Evolutionary conservation across 2,888 invertebrate species (phyloP), one percentile per base, ranked within the genome.

Genomic region (Apamea epomidion): DNA sequence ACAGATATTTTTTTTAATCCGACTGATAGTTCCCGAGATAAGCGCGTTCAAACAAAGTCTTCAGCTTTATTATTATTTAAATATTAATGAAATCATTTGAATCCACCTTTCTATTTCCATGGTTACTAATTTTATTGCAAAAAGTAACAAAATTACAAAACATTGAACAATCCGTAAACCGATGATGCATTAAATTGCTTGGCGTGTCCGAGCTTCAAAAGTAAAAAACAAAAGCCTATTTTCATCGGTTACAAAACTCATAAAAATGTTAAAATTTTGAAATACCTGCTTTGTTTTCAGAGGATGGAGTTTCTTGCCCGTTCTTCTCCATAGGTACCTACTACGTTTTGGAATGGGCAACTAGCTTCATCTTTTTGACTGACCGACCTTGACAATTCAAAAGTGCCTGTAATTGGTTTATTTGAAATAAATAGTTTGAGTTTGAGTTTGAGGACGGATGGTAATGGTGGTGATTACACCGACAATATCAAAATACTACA

Each of bases 181-280:
- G 51, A n/a, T 32, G 60, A 32, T 72, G 80, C 80, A 60, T 81
- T 60, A 73, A 80, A 81, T 80, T 80, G 16, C 58, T 51, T 81
- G 45, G 16, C n/a, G 1, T 18, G 7, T 72, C 32, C 2, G 37
- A 25, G 6, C 32, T 37, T 21, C 51, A 51, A 42, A n/a, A 48
- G 0, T 48, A 18, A 71, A 58, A 71, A 54, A 29, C 25, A 21
- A 37, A 64, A 42, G 37, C 29, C 14, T 58, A 37, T 7, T 71
- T 48, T 18, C 45, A 8, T 25, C 58, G 8, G 2, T 80, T 58
- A 58, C 48, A 10, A 71, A 80, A 65, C 14, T 58, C 6, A 80
- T 48, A 12, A 51, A 80, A 80, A 79, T 14, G 12, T 25, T 29
- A 0, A 67, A 48, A 10, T 45, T 16, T 16, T n/a, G 67, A 29